Evolutionary conservation across 2,888 invertebrate genomes (phyloP), one percentile per base, ranked within the genome.

Genomic region (Lacanobia wlatinum): DNA sequence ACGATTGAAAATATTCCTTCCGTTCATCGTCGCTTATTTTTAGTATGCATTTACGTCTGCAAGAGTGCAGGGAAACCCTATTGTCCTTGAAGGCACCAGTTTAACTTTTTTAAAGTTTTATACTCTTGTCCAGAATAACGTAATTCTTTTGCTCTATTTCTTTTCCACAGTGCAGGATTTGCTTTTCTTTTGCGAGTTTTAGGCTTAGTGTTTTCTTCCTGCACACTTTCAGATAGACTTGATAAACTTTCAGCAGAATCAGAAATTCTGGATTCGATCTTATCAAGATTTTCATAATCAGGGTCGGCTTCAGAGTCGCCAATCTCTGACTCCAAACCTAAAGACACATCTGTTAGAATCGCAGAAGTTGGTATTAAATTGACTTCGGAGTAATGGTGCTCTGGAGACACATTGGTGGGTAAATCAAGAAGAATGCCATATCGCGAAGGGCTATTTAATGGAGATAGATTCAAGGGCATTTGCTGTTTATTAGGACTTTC

Each of bases 241-340:
- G 40, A 40, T 40, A 40, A 40, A 40, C 40, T 40, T 40, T 40
- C 40, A 40, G 10, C 40, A 40, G 67, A 67, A 18, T 67, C 67
- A 21, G 67, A 67, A 3, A 50, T 59, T 34, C 38, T 52, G 10
- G 6, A 58, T 48, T n/a, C 34, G 28, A 28, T 28, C 28, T 3
- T 50, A 28, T 59, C 67, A 40, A 21, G 40, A 59, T 52, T 67
- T 67, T 59, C 59, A 67, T 67, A 59, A 52, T 67, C 59, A 59
- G 67, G 67, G 10, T 67, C 67, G 38, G 66, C 66, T 58, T 66
- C 66, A 58, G 58, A 66, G 66, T 58, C 66, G 14, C 50, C 66
- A 58, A 58, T 66, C 66, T 66, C 58, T 66, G 66, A 66, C 48
- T 58, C 58, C 21, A 58, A 66, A 48, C 66, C 53, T 40, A 40